Conservation (phyloP, 1,140 invertebrate species). For the Elymnias hypermnestra region DNA sequence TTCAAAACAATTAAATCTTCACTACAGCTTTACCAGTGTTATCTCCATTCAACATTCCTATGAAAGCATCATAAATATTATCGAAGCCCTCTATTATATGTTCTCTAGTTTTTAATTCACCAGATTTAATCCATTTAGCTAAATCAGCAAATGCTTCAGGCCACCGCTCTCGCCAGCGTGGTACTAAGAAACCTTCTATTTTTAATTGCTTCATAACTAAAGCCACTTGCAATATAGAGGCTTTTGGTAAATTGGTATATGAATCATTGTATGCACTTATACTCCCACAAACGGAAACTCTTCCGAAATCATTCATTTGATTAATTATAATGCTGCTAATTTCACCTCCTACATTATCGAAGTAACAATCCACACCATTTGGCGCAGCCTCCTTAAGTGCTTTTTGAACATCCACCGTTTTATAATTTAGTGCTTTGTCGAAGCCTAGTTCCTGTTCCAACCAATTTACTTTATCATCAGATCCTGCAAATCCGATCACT, state of each 20-base stretch:
- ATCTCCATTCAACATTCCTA: conserved; percentile 28
- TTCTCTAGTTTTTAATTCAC: conserved; percentile 24
- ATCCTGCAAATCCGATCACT: conserved; percentile 28
- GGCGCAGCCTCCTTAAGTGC: conserved; percentile 29
- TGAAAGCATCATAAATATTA: conserved; percentile 27
- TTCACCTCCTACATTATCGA: conserved; percentile 31
- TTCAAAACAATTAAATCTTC: no score
- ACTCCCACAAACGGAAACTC: conserved; percentile 29
- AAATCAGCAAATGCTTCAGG: conserved; percentile 25
- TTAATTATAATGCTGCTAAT: conserved; percentile 32
- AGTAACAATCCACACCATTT: conserved; percentile 29
- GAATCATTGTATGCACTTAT: conserved; percentile 31
- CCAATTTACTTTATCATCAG: conserved; percentile 29
- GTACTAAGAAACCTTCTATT: conserved; percentile 30
- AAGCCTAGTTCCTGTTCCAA: conserved; percentile 27
- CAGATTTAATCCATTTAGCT: conserved; percentile 25
- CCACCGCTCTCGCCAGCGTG: conserved; percentile 18
- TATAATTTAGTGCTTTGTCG: conserved; percentile 30
- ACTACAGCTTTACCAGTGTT: conserved; percentile 32
- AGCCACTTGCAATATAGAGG: conserved; percentile 23
- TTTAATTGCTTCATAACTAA: conserved; percentile 27
- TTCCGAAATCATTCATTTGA: conserved; percentile 29
- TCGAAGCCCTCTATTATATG: conserved; percentile 30
- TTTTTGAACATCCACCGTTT: conserved; percentile 18
- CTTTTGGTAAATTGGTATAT: conserved; percentile 11